Base-by-base conservation (phyloP, 2,888 invertebrate genomes). In the Opisthograptis luteolata region DNA sequence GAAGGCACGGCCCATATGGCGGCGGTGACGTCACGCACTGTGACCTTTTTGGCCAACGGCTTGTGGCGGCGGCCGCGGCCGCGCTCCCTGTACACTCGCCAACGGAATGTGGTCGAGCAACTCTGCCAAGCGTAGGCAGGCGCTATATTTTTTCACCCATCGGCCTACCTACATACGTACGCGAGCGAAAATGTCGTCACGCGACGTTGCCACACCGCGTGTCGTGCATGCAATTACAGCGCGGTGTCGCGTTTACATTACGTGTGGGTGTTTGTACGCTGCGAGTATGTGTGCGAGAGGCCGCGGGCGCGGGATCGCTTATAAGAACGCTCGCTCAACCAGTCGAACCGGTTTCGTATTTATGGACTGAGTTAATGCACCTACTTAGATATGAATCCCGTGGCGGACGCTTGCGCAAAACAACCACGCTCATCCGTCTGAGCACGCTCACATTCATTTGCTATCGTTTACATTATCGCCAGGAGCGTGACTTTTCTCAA, bases 131-230 rank as follows among this genome's bases (percentile, higher is more conserved):
- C 89, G 87, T 86, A 85, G 89, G 86, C 84, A 81, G 86, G 81
- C 83, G 81, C 78, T 85, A 79, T 87, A 86, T 87, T 88, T 87
- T 87, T 88, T 88, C 84, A 84, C 83, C 77, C 73, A 80, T 65
- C 80, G 80, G 79, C 84, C 83, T 84, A 85, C 85, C 85, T 87
- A 87, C 84, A 84, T 85, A 87, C 88, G 84, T 86, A 86, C 81
- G 81, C 84, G 81, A 87, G 90, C 91, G 87, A 91, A 91, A 90
- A 91, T 92, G 91, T 91, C 92, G 91, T 92, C 92, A 91, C 87
- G 87, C 91, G 86, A 83, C 86, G 92, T 91, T 91, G 92, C 91
- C 91, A 81, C 79, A 74, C 85, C 83, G 86, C 59, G 63, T 76
- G 76, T 82, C 81, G 84, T 84, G 84, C 81, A 79, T 87, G 84